Conservation (phyloP, 2,113 vertebrate species). For the Callithrix jacchus region DNA sequence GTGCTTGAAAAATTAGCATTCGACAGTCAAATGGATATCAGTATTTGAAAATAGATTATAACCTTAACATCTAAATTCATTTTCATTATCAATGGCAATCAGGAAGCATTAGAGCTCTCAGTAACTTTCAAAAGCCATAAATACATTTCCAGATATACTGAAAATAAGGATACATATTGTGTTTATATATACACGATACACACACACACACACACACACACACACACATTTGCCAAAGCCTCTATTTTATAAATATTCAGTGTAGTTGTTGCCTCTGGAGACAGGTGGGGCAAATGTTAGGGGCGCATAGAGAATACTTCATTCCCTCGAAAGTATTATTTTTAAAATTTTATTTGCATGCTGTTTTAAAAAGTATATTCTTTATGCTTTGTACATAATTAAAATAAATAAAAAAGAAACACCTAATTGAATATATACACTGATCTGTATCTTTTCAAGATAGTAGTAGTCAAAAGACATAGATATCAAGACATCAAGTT, state of each 20-base stretch:
- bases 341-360: not conserved
- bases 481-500: not conserved
- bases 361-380: not conserved
- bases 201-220: too few relatives aligned
- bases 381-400: not conserved
- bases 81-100: not conserved
- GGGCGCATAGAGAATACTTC: not conserved
- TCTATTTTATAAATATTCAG: not conserved
- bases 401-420: not conserved
- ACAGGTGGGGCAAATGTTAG: not conserved
- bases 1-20: not conserved
- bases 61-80: not conserved
- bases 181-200: too few relatives aligned
- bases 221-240: not conserved
- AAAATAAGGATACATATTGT: not conserved
- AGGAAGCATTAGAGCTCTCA: not conserved
- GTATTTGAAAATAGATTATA: constrained; percentile 17
- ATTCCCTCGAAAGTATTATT: not conserved
- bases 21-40: not conserved
- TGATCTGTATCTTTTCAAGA: not conserved
- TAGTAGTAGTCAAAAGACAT: not conserved
- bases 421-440: not conserved
- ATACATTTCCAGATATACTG: not conserved
- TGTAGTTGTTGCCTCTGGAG: not conserved
- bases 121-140: constrained; percentile 5